Evolutionary conservation across 37 sponge, comb jelly and placozoan genomes (phyloP).

Genomic region (Oopsacas minuta): DNA sequence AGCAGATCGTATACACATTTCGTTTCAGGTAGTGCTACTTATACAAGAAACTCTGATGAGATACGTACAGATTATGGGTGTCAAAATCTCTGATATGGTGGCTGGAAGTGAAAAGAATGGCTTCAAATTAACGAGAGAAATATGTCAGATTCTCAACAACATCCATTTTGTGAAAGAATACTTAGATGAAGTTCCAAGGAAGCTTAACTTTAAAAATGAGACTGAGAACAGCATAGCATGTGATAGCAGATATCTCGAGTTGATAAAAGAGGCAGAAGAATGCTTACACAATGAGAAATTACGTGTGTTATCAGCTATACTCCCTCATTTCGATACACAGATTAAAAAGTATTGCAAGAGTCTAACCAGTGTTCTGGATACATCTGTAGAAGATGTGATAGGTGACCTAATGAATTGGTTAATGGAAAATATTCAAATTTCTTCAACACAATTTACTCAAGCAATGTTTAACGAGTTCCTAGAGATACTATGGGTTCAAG

Average conservation of each 20-base stretch:
- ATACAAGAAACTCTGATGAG: background rate
- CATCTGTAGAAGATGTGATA: background rate
- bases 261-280: background rate
- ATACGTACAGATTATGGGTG: background rate
- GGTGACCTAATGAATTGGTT: background rate
- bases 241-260: background rate
- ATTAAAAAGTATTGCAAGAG: background rate
- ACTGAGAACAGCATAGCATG: background rate
- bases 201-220: background rate
- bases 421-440: background rate
- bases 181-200: background rate
- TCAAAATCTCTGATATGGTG: background rate
- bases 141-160: background rate
- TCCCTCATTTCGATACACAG: background rate
- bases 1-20: background rate
- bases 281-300: background rate
- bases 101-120: background rate
- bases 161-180: slow-evolving; percentile 16
- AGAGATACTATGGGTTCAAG: background rate
- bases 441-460: background rate
- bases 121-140: background rate
- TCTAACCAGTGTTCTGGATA: background rate
- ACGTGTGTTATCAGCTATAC: background rate
- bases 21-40: background rate
- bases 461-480: background rate